These are phyloP conservation scores for Drosophila nigromelanica DNA, from an alignment of 1,140 invertebrate genomes.

Conservation along the genomic window DNA sequence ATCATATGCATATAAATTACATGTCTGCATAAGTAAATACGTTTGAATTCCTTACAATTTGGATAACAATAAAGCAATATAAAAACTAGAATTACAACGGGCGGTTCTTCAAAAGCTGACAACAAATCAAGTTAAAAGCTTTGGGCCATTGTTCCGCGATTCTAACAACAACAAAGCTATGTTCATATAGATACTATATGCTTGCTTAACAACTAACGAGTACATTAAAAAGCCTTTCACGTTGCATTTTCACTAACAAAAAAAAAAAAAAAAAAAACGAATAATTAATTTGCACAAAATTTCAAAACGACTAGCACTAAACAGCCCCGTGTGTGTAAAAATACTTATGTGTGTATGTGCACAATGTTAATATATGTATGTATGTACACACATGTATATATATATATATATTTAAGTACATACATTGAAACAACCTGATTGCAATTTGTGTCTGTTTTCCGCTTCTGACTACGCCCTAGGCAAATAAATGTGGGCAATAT, in stretches of 20 bases:
- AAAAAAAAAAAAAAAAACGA: too few species aligned
- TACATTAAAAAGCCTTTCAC: constrained; percentile 62
- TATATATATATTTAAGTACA: constrained; percentile 54
- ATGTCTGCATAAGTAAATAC: too few species aligned
- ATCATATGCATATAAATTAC: constrained; percentile 4
- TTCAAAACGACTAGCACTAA: constrained; percentile 69
- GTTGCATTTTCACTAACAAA: constrained; percentile 45
- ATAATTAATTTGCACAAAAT: constrained; percentile 54
- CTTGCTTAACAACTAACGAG: constrained; percentile 7
- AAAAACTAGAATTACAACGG: constrained; percentile 55
- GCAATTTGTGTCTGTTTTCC: constrained; percentile 43
- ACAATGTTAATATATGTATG: constrained; percentile 47
- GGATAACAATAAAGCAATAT: constrained; percentile 69
- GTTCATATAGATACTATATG: constrained; percentile 1
- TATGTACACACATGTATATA: constrained; percentile 55
- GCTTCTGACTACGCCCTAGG: constrained; percentile 6
- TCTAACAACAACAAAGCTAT: constrained; percentile 20
- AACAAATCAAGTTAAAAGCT: constrained; percentile 23
- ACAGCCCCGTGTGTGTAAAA: constrained; percentile 61
- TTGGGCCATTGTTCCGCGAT: constrained; percentile 3
- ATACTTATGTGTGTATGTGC: constrained; percentile 50
- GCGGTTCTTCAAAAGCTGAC: constrained; percentile 19
- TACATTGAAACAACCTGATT: constrained; percentile 70
- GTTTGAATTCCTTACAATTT: constrained; percentile 60
- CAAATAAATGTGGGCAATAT: constrained; percentile 6